phyloP scores from a whole-genome alignment of 2,888 invertebrate genomes.

The Argynnis bischoffii region DNA sequence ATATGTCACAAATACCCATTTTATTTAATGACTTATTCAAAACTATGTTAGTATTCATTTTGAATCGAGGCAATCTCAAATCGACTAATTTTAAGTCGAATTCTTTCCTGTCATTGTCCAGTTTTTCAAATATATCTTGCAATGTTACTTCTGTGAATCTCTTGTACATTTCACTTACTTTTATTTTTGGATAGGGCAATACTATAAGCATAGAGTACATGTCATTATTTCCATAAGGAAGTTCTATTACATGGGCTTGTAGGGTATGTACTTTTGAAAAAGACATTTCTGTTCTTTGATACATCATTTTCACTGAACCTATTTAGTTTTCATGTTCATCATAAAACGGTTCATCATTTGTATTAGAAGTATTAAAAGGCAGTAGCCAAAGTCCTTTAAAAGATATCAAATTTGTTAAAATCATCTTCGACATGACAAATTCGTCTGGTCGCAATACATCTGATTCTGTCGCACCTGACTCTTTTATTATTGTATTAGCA shows the following conservation, averaged over 20 bases:
- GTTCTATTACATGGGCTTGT: conserved; percentile 83
- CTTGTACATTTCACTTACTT: conserved; percentile 73
- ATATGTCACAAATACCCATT: conserved; percentile 86
- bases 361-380: conserved; percentile 84
- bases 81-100: conserved; percentile 84
- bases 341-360: conserved; percentile 80
- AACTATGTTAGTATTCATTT: conserved; percentile 82
- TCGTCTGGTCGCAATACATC: conserved; percentile 76
- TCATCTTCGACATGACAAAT: conserved; percentile 81
- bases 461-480: conserved; percentile 64
- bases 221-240: conserved; percentile 84
- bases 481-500: conserved; percentile 64
- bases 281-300: conserved; percentile 81
- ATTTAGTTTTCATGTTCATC: conserved; percentile 77
- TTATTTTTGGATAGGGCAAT: conserved; percentile 82
- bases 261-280: conserved; percentile 82
- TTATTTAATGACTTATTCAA: conserved; percentile 80
- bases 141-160: conserved; percentile 73
- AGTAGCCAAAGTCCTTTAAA: conserved; percentile 88
- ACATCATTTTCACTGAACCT: conserved; percentile 89
- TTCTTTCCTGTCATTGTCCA: conserved; percentile 71
- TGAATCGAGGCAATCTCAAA: conserved; percentile 84
- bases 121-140: conserved; percentile 71
- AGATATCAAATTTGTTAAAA: conserved; percentile 86
- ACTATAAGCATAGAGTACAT: conserved; percentile 85